Evolutionary conservation across 2,113 vertebrate species (phyloP), one percentile per base, ranked within the genome.

Genomic region (Sinosuthora webbiana): DNA sequence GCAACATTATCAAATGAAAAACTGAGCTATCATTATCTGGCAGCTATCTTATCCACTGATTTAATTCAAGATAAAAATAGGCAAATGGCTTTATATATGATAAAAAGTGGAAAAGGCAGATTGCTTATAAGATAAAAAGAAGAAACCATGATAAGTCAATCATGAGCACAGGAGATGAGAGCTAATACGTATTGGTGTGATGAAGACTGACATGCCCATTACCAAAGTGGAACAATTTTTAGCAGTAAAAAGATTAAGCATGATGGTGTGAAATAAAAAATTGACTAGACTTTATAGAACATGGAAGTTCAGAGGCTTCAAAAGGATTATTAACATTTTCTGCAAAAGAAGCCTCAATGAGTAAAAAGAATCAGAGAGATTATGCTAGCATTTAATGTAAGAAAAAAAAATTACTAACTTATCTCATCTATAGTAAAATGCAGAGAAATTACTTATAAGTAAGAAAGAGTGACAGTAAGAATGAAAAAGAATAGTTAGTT

Each of bases 141-240:
- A 77, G 47, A 59, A 68, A 71, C 47, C 23, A 53, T 63, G 64
- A 69, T 83, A 59, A 95, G 82, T 89, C 93, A 83, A 47, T 92
- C 80, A 85, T 22, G 35, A 87, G 55, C 56, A 94, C 9, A 57
- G 44, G 57, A 85, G 70, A 88, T 89, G 39, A 92, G 47, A 77
- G n/a, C 8, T 91, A 80, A 52, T 39, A 55, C 2, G 10, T 64
- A 91, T 27, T 49, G 57, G 55, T 83, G 33, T 83, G 63, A 94
- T 93, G 87, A 94, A 95, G 89, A 92, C 42, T 83, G 91, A 82
- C 76, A 73, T 53, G 41, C 17, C 49, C 24, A 67, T 93, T 96
- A 93, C 78, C 18, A 86, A 87, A 83, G 41, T 83, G 20, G 22
- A 89, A 91, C 23, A 90, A 59, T 45, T 82, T 90, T 83, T 94